These are phyloP conservation scores for Hybognathus amarus DNA, from an alignment of 2,797 vertebrate species.

Conservation along the genomic window DNA sequence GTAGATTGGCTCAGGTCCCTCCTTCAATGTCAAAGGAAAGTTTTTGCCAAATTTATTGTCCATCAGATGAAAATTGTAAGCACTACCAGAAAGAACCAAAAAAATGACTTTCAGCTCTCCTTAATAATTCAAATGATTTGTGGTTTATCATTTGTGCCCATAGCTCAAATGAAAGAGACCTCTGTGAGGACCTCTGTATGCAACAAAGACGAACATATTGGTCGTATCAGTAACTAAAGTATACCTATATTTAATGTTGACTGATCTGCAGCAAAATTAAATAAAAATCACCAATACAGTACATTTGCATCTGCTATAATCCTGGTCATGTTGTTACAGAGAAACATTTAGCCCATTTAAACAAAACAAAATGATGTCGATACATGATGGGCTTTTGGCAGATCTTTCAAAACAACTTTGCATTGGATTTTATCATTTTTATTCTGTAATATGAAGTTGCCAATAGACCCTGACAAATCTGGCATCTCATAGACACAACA, in stretches of 20 bases:
- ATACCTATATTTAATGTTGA: neutral
- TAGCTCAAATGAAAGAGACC: neutral
- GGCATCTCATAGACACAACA: slow-evolving; percentile 29
- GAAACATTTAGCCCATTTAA: slow-evolving; percentile 11
- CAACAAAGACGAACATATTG: neutral
- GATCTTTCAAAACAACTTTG: slow-evolving; percentile 37
- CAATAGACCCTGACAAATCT: slow-evolving; percentile 40
- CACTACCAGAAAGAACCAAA: too few species aligned
- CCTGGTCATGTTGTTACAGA: slow-evolving; percentile 11
- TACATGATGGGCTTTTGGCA: slow-evolving; percentile 28
- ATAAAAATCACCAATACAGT: neutral
- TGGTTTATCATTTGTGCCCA: neutral
- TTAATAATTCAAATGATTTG: neutral
- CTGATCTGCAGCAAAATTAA: neutral
- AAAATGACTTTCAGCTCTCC: neutral
- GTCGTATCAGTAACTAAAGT: neutral
- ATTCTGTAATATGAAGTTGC: slow-evolving; percentile 30
- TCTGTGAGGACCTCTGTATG: neutral
- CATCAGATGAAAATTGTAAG: neutral
- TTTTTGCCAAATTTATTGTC: neutral
- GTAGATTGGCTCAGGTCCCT: neutral
- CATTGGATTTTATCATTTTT: neutral
- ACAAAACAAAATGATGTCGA: slow-evolving; percentile 6
- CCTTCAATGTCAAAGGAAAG: neutral
- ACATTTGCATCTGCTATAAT: neutral